Conservation (phyloP, 2,888 invertebrate genomes). For the Caenorhabditis becei region DNA sequence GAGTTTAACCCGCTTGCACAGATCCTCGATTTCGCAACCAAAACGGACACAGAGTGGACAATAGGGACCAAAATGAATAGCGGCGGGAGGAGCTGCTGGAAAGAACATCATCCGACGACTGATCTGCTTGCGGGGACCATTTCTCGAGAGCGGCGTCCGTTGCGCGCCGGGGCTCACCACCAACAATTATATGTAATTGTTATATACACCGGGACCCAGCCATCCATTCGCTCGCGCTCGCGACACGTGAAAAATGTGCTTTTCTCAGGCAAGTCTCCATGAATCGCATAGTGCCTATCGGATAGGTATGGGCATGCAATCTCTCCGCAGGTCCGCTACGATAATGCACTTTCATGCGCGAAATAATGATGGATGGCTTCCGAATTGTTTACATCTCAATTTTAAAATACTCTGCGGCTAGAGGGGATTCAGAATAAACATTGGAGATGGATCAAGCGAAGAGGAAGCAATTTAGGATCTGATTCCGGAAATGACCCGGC, state of each 20-base stretch:
- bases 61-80: neutral
- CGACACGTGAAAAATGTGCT: conserved; percentile 59
- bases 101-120: conserved; percentile 3
- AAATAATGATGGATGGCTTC: conserved; percentile 53
- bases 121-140: conserved; percentile 4
- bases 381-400: conserved; percentile 49
- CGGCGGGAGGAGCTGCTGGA: neutral
- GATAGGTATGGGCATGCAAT: conserved; percentile 15
- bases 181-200: conserved; percentile 61
- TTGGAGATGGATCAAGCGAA: neutral
- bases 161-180: conserved; percentile 21
- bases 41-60: conserved; percentile 25
- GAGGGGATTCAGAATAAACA: conserved; percentile 37
- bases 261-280: conserved; percentile 25
- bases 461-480: conserved; percentile 9
- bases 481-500: neutral
- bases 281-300: conserved; percentile 14
- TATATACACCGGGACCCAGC: conserved; percentile 56
- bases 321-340: neutral
- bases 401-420: conserved; percentile 1
- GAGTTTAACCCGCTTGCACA: conserved; percentile 6
- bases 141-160: neutral
- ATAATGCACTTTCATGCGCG: conserved; percentile 47
- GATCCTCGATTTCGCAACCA: conserved; percentile 16
- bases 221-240: conserved; percentile 44